A percentile compares a stretch with the other conserved stretches of the same genome.
Evolutionary conservation across 2,113 vertebrate genomes (phyloP).

Genomic region (Philantomba maxwellii): DNA sequence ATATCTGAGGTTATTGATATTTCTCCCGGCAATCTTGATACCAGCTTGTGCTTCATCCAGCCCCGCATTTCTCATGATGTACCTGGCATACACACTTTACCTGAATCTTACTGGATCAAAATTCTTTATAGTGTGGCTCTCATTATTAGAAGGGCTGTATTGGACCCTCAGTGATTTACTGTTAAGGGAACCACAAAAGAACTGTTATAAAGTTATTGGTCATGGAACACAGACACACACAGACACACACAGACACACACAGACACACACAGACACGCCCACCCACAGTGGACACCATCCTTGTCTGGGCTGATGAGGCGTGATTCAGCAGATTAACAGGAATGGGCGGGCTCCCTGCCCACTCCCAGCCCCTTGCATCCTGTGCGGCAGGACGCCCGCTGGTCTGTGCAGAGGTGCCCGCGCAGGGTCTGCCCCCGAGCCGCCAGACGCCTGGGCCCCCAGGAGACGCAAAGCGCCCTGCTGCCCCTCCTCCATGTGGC

Average conservation of each 20-base stretch:
- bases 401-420: neutral
- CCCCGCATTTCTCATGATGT: too few species aligned
- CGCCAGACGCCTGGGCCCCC: fast-evolving
- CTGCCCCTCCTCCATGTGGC: neutral
- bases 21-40: too few species aligned
- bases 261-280: neutral
- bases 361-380: fast-evolving
- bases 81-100: fast-evolving
- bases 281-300: neutral
- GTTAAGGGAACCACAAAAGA: neutral
- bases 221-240: neutral
- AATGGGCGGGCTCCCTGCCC: too few species aligned
- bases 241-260: neutral
- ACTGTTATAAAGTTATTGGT: fast-evolving
- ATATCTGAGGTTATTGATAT: too few species aligned
- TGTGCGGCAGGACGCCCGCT: too few species aligned
- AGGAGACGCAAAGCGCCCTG: fast-evolving
- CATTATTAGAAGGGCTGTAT: fast-evolving
- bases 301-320: too few species aligned
- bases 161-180: neutral
- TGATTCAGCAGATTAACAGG: too few species aligned
- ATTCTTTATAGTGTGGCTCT: too few species aligned
- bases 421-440: neutral
- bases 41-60: too few species aligned
- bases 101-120: neutral